Evolutionary conservation across 1,140 invertebrate species (phyloP).

Genomic region (Tribolium madens): DNA sequence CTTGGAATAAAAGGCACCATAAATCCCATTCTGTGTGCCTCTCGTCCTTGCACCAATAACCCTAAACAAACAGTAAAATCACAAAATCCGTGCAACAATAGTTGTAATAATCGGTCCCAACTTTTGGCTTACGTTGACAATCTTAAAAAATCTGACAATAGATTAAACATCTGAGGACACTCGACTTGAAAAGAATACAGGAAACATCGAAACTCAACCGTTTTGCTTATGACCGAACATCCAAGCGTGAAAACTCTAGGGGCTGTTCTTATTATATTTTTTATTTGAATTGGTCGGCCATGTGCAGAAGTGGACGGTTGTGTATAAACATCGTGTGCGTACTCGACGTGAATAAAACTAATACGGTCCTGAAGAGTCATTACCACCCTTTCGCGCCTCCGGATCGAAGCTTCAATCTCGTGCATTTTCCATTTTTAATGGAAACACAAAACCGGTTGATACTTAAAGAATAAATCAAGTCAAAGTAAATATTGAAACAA

Average conservation of each 20-base stretch:
- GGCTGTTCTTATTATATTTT: constrained; percentile 6
- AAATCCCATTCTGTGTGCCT: constrained; percentile 11
- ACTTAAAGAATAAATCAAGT: constrained; percentile 47
- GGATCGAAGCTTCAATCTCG: background rate
- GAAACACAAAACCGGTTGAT: constrained; percentile 38
- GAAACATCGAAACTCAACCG: constrained; percentile 32
- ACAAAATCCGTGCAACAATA: background rate
- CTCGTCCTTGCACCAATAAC: background rate
- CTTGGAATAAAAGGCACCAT: constrained; percentile 10
- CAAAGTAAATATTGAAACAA: constrained; percentile 59
- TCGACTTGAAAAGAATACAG: constrained; percentile 17
- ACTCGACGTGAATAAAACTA: background rate
- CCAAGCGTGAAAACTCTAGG: constrained; percentile 13
- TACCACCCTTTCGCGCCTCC: background rate
- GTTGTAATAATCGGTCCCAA: background rate
- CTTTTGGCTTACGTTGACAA: constrained; percentile 28
- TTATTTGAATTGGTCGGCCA: background rate
- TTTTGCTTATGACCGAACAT: background rate
- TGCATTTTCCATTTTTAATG: constrained; percentile 30
- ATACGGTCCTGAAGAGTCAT: constrained; percentile 2
- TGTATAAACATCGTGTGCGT: constrained; percentile 6
- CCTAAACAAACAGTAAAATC: constrained; percentile 18
- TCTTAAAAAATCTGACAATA: constrained; percentile 5
- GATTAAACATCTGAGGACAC: constrained; percentile 18
- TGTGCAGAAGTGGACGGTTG: constrained; percentile 21